Base-by-base conservation (phyloP, 2,113 vertebrate species). In the Phalacrocorax aristotelis region DNA sequence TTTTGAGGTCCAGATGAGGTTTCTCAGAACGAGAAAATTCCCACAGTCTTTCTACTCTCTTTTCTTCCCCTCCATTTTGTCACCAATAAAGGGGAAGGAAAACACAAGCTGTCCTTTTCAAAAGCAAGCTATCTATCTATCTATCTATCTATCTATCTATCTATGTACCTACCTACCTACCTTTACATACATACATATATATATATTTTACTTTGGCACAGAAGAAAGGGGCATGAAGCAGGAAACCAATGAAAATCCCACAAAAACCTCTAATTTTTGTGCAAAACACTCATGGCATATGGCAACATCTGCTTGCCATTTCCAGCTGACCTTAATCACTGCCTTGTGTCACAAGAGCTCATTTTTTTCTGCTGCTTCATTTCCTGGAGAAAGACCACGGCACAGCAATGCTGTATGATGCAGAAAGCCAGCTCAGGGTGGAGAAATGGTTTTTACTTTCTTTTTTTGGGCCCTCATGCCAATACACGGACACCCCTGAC, bases 341-440 rank as follows among this genome's bases (percentile, higher is more conserved):
- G 1, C 36, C 57, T 66, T 32, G 34, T 21, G 64, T 65, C 13
- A 2, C 89, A 48, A 30, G 30, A 87, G 76, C 82, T 80, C 49
- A 8, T 13, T 80, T 89, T 46, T 29, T 13, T 42, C 52, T 0
- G 0, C 42, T 4, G 4, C 34, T 61, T 83, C 2, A 2, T 77
- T 34, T 77, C 58, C 42, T 5, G 4, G 57, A 72, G 40, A 51
- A 90, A 66, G 30, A 18, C 72, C 58, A 19, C 0, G 0, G 54
- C 65, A 29, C 29, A 15, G 20, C 36, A 29, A 5, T 0, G 0
- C 49, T 26, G 26, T 20, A 21, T 0, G 0, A 52, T 2, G 46
- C 1, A 3, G 64, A 62, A 49, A 72, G 29, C 38, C 60, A 49
- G 30, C 75, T 62, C 52, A 42, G 65, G 44, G 32, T 11, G 13